A percentile compares a stretch with the other conserved stretches of the same genome.
Evolutionary conservation across 2,888 invertebrate species (phyloP).

Genomic region (Rhyacophila evoluta): DNA sequence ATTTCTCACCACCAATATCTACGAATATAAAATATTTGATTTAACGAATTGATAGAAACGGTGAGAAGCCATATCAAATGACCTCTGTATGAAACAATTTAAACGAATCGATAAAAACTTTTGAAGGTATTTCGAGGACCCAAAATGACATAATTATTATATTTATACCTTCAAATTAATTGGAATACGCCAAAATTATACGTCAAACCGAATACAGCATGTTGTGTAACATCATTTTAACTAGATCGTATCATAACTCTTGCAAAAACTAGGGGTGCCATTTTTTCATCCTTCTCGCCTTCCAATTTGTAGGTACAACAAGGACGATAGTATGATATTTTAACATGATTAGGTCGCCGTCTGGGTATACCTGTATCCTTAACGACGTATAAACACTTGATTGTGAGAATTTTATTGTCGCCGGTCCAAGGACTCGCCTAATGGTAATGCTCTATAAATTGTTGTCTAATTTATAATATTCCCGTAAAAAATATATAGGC

Average conservation of each 20-base stretch:
- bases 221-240: not conserved
- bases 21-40: too few relatives aligned
- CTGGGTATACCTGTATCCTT: constrained; percentile 38
- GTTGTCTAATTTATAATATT: not conserved
- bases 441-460: constrained; percentile 1
- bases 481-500: not conserved
- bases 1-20: too few relatives aligned
- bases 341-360: constrained; percentile 11
- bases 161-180: constrained; percentile 9
- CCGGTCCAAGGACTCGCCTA: constrained; percentile 27
- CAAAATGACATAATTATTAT: not conserved
- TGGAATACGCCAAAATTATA: constrained; percentile 20
- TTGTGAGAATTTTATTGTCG: constrained; percentile 52
- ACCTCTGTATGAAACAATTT: too few relatives aligned
- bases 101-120: too few relatives aligned
- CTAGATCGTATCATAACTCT: not conserved
- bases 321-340: not conserved
- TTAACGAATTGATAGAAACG: too few relatives aligned
- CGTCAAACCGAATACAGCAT: not conserved
- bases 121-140: not conserved
- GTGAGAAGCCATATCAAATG: too few relatives aligned
- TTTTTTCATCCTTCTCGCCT: not conserved
- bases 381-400: constrained; percentile 41
- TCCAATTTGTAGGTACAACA: not conserved
- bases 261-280: not conserved